A percentile compares a stretch with the other conserved stretches of the same genome.
Evolutionary conservation across 23 tunicate species (phyloP).

Genomic region (Trididemnum clinides): DNA sequence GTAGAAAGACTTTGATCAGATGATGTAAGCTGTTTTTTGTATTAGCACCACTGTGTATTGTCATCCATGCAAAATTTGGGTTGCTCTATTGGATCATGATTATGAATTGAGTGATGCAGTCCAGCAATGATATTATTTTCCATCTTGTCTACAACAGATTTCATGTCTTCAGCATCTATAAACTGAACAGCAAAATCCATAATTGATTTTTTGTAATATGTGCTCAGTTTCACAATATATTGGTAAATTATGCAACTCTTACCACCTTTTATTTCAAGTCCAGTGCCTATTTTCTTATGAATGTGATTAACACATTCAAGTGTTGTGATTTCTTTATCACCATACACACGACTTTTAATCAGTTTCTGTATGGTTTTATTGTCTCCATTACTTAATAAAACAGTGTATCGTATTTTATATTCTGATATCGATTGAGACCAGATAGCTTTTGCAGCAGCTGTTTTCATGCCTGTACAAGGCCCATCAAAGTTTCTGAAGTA

Average conservation of each 20-base stretch:
- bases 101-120: constrained; percentile 22
- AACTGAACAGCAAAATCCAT: not conserved
- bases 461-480: constrained; percentile 15
- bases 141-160: not conserved
- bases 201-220: not conserved
- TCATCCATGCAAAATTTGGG: constrained; percentile 20
- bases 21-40: too few species aligned
- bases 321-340: not conserved
- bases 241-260: not conserved
- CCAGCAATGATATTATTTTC: not conserved
- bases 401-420: not conserved
- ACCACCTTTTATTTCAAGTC: constrained; percentile 20
- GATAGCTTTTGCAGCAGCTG: not conserved
- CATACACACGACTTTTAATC: not conserved
- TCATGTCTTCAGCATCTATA: not conserved
- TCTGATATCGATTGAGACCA: not conserved
- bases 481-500: constrained; percentile 10
- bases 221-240: not conserved
- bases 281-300: constrained; percentile 21
- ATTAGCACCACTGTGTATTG: too few species aligned
- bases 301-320: constrained; percentile 32
- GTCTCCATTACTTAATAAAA: constrained; percentile 11
- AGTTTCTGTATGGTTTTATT: constrained; percentile 2
- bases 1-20: too few species aligned
- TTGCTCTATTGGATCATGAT: constrained; percentile 5